These are phyloP conservation scores for Meloidogyne floridensis DNA, from an alignment of 1,140 invertebrate genomes.

Conservation along the genomic window DNA sequence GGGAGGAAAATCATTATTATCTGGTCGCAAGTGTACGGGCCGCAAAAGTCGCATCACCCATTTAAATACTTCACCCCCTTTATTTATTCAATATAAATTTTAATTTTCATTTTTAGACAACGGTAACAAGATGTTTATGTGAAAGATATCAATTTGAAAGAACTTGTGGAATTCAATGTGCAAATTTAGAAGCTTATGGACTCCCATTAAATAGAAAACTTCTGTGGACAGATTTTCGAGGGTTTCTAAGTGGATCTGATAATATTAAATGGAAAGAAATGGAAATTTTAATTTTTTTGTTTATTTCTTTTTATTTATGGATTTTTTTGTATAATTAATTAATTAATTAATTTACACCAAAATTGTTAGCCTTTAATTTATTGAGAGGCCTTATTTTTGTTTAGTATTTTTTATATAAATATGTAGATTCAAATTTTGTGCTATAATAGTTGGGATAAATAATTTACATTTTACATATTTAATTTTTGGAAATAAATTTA, in stretches of 20 bases:
- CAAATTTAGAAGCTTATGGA: slow-evolving; percentile 42
- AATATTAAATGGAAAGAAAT: not conserved
- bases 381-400: too few relatives aligned
- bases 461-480: too few relatives aligned
- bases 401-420: too few relatives aligned
- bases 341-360: not conserved
- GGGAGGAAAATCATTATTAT: too few relatives aligned
- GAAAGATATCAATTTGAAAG: slow-evolving; percentile 48
- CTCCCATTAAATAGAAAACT: slow-evolving; percentile 46
- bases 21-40: too few relatives aligned
- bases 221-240: slow-evolving; percentile 38
- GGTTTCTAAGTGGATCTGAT: slow-evolving; percentile 26
- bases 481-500: too few relatives aligned
- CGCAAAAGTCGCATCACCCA: too few relatives aligned
- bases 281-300: not conserved
- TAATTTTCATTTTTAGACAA: slow-evolving; percentile 41
- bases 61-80: too few relatives aligned
- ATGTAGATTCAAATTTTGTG: too few relatives aligned
- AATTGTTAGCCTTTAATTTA: too few relatives aligned
- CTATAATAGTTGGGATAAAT: too few relatives aligned
- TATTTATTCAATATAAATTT: not conserved
- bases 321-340: not conserved
- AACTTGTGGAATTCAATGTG: slow-evolving; percentile 47
- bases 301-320: not conserved
- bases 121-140: slow-evolving; percentile 52